Evolutionary conservation across 2,797 vertebrate species (phyloP), one percentile per base, ranked within the genome.

Genomic region (Graptemys geographica): DNA sequence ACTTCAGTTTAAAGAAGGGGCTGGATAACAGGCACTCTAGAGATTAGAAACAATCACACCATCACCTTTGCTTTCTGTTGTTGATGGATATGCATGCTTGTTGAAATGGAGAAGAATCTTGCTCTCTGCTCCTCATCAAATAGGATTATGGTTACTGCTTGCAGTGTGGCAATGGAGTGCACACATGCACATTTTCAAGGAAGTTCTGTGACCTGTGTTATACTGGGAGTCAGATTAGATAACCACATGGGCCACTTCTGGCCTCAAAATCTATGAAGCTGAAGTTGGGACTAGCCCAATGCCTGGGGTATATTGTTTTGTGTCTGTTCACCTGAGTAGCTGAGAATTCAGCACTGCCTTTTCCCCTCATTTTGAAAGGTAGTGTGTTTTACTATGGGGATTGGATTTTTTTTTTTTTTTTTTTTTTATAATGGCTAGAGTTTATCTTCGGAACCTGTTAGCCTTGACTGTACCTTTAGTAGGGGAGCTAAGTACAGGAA

Each of bases 401-500:
- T 12, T 27, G 7, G 44, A 44, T 44, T 44, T 44, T 44, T 44
- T 44, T 44, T 44, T 44, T 44, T 44, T 44, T 44, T 44, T 44
- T 44, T 41, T 41, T 44, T 72, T 27, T 3, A 84, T 84, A 76
- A 25, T 19, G 59, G 44, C 53, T 47, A 19, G 37, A n/a, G 25
- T 76, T 76, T 92, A 55, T 55, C 76, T 56, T 37, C 33, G 69
- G 74, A 31, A 13, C 51, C 18, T 87, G 37, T 31, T n/a, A 51
- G 28, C 13, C 52, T 72, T 88, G 56, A 65, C 69, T 49, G 41
- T 89, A 18, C 37, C 49, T 9, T 86, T 92, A 81, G 25, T 65
- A 56, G 62, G 65, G 27, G 33, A 49, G 62, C 76, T 89, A 62
- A 47, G 33, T 31, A 49, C 28, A 59, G 41, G 53, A 85, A 81